A percentile compares a stretch with the other conserved stretches of the same genome.
These are phyloP conservation scores for Whitmania pigra DNA, from an alignment of 1,140 invertebrate species.

Conservation along the genomic window DNA sequence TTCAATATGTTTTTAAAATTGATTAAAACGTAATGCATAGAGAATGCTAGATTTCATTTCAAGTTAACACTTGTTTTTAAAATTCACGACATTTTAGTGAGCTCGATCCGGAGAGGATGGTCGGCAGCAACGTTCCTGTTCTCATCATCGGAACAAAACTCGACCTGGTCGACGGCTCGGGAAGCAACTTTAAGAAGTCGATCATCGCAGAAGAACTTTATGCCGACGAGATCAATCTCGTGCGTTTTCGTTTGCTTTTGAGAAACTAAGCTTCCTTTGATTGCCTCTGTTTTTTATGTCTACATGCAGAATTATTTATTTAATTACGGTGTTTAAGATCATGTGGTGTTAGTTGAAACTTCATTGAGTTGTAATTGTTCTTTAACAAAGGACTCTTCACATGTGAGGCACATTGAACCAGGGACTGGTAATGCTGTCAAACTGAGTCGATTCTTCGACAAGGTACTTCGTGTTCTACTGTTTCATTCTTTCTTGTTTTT, in stretches of 20 bases:
- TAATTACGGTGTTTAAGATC: conserved; percentile 17
- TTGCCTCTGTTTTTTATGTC: too few species aligned
- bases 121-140: conserved; percentile 65
- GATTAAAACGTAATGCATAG: too few species aligned
- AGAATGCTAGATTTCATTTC: too few species aligned
- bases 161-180: conserved; percentile 60
- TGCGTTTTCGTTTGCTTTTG: conserved; percentile 29
- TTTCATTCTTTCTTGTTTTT: too few species aligned
- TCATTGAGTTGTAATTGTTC: background rate
- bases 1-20: too few species aligned
- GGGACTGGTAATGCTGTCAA: conserved; percentile 76
- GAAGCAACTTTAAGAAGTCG: conserved; percentile 46
- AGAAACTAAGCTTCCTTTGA: conserved; percentile 17
- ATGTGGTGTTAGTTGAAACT: background rate
- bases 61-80: too few species aligned
- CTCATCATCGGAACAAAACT: conserved; percentile 83
- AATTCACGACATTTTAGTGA: conserved; percentile 42
- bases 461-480: conserved; percentile 45
- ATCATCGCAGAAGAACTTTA: conserved; percentile 78
- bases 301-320: too few species aligned
- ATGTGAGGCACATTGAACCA: conserved; percentile 64
- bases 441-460: conserved; percentile 76
- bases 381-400: conserved; percentile 55
- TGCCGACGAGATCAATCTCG: conserved; percentile 79
- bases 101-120: conserved; percentile 81